Base-by-base conservation (phyloP, 2,888 invertebrate species). In the Dermolepida albohirtum region DNA sequence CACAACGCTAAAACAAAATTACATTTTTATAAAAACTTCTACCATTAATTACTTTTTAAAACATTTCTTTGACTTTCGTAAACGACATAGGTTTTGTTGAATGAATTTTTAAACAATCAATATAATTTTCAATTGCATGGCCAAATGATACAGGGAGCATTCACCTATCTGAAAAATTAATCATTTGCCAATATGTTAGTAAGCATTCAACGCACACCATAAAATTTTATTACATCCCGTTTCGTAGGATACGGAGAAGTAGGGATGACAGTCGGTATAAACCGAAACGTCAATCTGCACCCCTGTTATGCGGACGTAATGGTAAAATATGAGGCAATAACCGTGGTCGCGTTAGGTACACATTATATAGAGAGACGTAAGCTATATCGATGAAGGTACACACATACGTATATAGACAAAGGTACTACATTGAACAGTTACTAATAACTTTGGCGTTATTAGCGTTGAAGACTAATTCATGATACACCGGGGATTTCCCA, bases 161-260 rank as follows among this genome's bases (percentile, higher is more conserved):
- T 34, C 34, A 8, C 34, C 34, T 59, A 59, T 59, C 59, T 44
- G 59, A 59, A 59, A 59, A 59, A 59, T 59, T 59, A 59, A 59
- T 59, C 59, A 8, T 12, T 59, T 12, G 14, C 44, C 59, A 59
- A 59, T 59, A 59, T 59, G 59, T 59, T 44, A 44, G 59, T 34
- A 34, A 44, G 34, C 54, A 50, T 50, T 29, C 49, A 66, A 66
- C 57, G 66, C 43, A 29, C 49, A 40, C 59, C 55, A 66, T 66
- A 66, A 66, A 66, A 66, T 66, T 66, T 51, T 66, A 66, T 66
- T 59, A 59, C 59, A 11, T 11, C 16, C 44, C 7, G 10, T 34
- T 14, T 40, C 14, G 12, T 11, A 22, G 22, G 22, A 50, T 17
- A n/a, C 50, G 51, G 27, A 22, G 27, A 51, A 40, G 55, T 10